Base-by-base conservation (phyloP, 2,113 vertebrate genomes). In the Amazona vittata region DNA sequence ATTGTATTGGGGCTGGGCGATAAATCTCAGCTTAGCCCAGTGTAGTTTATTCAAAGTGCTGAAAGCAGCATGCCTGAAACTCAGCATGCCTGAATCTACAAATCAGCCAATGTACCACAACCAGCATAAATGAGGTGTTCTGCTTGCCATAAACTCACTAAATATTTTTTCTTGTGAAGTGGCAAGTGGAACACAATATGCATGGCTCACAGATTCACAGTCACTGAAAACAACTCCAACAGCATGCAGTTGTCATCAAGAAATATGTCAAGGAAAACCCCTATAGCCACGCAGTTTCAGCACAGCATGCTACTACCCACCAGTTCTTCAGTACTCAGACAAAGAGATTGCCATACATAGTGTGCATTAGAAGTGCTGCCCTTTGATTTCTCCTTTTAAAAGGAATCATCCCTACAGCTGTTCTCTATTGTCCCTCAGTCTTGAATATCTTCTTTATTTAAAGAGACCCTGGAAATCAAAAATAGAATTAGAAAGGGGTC, bases 221-320 rank as follows among this genome's bases (percentile, higher is more conserved):
- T 26, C 71, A 60, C 84, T 82, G 85, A 95, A 95, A 94, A 95
- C 86, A 86, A 93, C 93, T 96, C 89, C 93, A 95, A 76, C 81
- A 94, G 89, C 81, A 86, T 80, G 93, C 82, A 92, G 70, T 80
- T 95, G 89, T 97, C 94, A 95, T 91, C 89, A 37, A 89, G 96
- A 97, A 97, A 93, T 93, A 85, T 70, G 63, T 87, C 78, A 80
- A 94, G 89, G 94, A 91, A 94, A 96, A 59, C 84, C 91, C 95
- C 94, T 89, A 20, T 25, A 90, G 84, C 84, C 86, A 26, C 2
- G 13, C 86, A 52, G 84, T 70, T 94, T 88, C 95, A 85, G 94
- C 91, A 83, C 86, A 90, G 89, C 78, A 4, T 59, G 83, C 49
- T 52, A 53, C 59, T 83, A 87, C 63, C 82, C 85, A 82, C 53